Conservation (phyloP, 1,140 invertebrate genomes). For the Triops longicaudatus region DNA sequence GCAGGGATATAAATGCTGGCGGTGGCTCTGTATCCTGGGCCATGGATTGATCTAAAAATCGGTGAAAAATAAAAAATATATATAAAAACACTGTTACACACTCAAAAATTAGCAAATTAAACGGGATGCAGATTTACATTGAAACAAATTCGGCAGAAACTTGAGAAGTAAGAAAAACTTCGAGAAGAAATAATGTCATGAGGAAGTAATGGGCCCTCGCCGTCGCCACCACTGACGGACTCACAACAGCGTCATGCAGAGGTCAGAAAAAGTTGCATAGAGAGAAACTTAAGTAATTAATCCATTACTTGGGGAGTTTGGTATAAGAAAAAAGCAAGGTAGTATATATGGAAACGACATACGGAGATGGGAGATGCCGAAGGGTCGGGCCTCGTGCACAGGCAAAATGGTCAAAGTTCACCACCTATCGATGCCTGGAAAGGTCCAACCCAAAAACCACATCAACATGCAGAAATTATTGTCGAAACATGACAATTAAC, state of each 20-base stretch:
- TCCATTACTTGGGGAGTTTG: background rate
- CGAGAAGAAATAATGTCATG: background rate
- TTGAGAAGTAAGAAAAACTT: background rate
- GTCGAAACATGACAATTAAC: conserved; percentile 8
- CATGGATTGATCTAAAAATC: conserved; percentile 5
- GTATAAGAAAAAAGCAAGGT: background rate
- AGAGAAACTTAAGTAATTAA: background rate
- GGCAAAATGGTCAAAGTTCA: conserved; percentile 15
- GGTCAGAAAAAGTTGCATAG: background rate
- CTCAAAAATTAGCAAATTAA: no score
- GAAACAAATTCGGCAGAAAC: no score
- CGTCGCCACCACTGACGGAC: background rate
- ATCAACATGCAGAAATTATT: conserved; percentile 15
- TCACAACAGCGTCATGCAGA: background rate
- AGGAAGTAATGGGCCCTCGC: background rate
- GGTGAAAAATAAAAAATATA: background rate
- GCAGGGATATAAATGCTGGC: conserved; percentile 14
- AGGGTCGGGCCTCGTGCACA: conserved; percentile 13
- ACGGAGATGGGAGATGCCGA: conserved; percentile 6
- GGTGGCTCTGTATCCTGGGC: conserved; percentile 4
- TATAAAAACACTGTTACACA: background rate
- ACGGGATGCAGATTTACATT: no score
- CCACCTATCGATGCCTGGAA: conserved; percentile 14
- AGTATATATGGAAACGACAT: conserved; percentile 15
- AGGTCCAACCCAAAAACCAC: conserved; percentile 14